Conservation (phyloP, 2,113 vertebrate species). For the Forbesichthys papilliferus region DNA sequence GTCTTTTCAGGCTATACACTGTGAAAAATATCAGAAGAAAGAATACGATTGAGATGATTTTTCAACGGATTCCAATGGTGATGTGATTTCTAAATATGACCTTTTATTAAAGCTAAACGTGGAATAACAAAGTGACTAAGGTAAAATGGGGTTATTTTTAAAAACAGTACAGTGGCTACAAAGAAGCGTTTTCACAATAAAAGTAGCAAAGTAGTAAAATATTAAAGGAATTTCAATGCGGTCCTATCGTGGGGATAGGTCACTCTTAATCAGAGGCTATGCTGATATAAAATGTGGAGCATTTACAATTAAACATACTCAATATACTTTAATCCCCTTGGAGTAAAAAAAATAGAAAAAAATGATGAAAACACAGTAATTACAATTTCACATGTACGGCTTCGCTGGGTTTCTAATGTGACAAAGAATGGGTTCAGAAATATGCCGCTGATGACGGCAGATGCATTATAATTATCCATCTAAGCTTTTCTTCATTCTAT, state of each 20-base stretch:
- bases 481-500: slow-evolving; percentile 57
- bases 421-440: slow-evolving; percentile 68
- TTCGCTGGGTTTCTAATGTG: slow-evolving; percentile 55
- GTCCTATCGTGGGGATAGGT: slow-evolving; percentile 49
- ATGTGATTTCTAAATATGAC: no score
- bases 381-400: slow-evolving; percentile 59
- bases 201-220: slow-evolving; percentile 73
- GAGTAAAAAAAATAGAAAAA: slow-evolving; percentile 20
- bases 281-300: slow-evolving; percentile 64
- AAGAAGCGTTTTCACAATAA: slow-evolving; percentile 23
- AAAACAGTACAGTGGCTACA: background rate
- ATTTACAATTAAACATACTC: slow-evolving; percentile 72
- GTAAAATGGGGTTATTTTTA: no score
- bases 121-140: no score
- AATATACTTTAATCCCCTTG: slow-evolving; percentile 67
- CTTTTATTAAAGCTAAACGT: no score
- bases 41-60: background rate
- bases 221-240: slow-evolving; percentile 65
- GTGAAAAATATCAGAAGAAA: background rate
- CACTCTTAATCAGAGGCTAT: slow-evolving; percentile 62
- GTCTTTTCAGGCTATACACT: background rate
- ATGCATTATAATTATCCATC: slow-evolving; percentile 69
- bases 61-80: background rate
- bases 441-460: slow-evolving; percentile 65
- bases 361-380: slow-evolving; percentile 60